Evolutionary conservation across 2,888 invertebrate genomes (phyloP).

Genomic region (Lydus trimaculatus): DNA sequence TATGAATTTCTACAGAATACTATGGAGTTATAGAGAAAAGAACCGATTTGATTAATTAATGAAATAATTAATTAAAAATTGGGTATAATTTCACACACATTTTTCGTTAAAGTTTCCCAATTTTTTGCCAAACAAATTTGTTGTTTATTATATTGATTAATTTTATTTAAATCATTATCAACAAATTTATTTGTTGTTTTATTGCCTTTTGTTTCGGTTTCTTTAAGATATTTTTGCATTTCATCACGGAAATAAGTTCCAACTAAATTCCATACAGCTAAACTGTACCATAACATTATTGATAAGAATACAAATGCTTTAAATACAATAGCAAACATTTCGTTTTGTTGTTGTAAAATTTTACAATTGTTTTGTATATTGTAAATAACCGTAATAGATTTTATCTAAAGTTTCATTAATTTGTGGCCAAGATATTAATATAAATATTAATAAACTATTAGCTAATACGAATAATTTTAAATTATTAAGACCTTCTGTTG

Average conservation of each 20-base stretch:
- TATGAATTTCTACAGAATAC: background rate
- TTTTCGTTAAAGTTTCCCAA: background rate
- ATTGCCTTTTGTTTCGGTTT: slow-evolving; percentile 49
- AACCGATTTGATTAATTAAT: no score
- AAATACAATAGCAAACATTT: slow-evolving; percentile 70
- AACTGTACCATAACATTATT: slow-evolving; percentile 76
- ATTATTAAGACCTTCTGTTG: slow-evolving; percentile 73
- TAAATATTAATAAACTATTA: slow-evolving; percentile 75
- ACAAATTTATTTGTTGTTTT: background rate
- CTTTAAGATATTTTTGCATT: slow-evolving; percentile 69
- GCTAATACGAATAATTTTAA: slow-evolving; percentile 83
- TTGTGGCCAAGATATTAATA: slow-evolving; percentile 78
- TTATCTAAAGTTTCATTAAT: slow-evolving; percentile 67
- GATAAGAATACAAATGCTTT: slow-evolving; percentile 71
- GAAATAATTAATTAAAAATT: background rate
- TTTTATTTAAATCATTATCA: background rate
- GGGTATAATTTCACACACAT: background rate
- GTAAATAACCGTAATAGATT: slow-evolving; percentile 55
- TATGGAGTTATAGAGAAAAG: no score
- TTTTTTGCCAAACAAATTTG: background rate
- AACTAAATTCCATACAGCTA: slow-evolving; percentile 75
- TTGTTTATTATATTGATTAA: background rate
- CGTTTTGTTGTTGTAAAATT: background rate
- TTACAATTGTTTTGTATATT: slow-evolving; percentile 36
- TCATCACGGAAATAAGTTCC: slow-evolving; percentile 77